Percentiles rank a stretch among this genome's conserved stretches.
phyloP scores from a whole-genome alignment of 2,888 invertebrate species.

The Chymomyza amoena region DNA sequence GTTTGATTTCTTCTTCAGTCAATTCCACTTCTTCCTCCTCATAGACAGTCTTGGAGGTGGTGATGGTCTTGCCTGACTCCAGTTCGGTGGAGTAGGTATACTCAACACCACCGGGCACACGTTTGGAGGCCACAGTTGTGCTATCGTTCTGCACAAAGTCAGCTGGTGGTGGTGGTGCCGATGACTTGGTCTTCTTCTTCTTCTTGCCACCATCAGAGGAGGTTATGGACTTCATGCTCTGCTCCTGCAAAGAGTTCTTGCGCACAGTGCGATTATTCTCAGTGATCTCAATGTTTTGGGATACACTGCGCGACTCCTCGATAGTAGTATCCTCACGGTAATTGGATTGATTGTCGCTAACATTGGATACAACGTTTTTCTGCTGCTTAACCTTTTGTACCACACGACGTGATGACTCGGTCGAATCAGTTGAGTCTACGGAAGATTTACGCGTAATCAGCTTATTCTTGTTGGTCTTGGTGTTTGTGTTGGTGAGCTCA shows the following conservation, averaged over 20 bases:
- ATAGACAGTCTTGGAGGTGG: slow-evolving; percentile 77
- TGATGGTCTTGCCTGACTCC: slow-evolving; percentile 76
- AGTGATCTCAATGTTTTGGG: slow-evolving; percentile 74
- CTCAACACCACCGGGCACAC: slow-evolving; percentile 76
- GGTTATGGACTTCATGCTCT: slow-evolving; percentile 65
- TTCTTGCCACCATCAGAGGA: slow-evolving; percentile 60
- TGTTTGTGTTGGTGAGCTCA: slow-evolving; percentile 62
- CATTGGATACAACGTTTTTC: slow-evolving; percentile 55
- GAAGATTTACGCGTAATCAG: slow-evolving; percentile 70
- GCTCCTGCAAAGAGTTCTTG: slow-evolving; percentile 76
- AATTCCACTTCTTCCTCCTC: slow-evolving; percentile 77
- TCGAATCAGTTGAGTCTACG: slow-evolving; percentile 73
- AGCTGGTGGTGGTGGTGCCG: slow-evolving; percentile 75
- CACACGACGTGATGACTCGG: slow-evolving; percentile 69
- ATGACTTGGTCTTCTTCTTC: slow-evolving; percentile 70
- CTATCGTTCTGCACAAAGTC: slow-evolving; percentile 76
- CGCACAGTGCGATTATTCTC: slow-evolving; percentile 76
- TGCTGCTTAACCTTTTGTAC: slow-evolving; percentile 66
- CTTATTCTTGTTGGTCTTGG: slow-evolving; percentile 72
- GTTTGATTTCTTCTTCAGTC: slow-evolving; percentile 76
- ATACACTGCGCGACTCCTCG: slow-evolving; percentile 73
- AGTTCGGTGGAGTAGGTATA: slow-evolving; percentile 76
- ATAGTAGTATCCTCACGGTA: slow-evolving; percentile 70
- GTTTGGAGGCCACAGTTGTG: slow-evolving; percentile 72
- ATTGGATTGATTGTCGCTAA: slow-evolving; percentile 53